Base-by-base conservation (phyloP, 2,113 vertebrate species). In the Melospiza melodia region DNA sequence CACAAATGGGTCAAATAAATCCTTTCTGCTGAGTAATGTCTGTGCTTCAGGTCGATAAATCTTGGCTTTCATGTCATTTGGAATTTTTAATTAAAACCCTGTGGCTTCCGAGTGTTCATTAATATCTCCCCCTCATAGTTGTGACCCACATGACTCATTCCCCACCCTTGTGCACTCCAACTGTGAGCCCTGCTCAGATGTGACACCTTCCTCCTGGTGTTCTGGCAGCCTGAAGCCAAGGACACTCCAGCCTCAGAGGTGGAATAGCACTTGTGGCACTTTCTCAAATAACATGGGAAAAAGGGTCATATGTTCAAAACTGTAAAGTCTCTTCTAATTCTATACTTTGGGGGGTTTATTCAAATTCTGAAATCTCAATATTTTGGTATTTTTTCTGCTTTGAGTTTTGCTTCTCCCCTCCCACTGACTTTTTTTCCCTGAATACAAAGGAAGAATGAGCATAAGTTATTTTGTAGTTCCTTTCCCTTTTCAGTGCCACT, bases 21-120 rank as follows among this genome's bases (percentile, higher is more conserved):
- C 30, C 39, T 78, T 88, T 77, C 62, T 82, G n/a, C 81, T 65
- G 75, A 81, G 44, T 41, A 90, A 83, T 75, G 62, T 49, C 90
- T 82, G 58, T 76, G 39, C 87, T 92, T 80, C 73, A 87, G 71
- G 82, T 65, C 73, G 24, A 67, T 48, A 69, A 71, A 65, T 87
- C 82, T 77, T 71, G 46, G 63, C 63, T 65, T 77, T 84, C 37
- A 12, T 72, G 55, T 68, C 27, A 62, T 83, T 76, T 73, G 69
- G 58, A 87, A 79, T 78, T 72, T 87, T 94, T 75, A 93, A 93
- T 89, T 92, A 74, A 95, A 94, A 73, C 31, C 41, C 65, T 23
- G 54, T 78, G 84, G 66, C 69, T 90, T 92, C 62, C 6, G 12
- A 27, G 43, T 6, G 27, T 55, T 95, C 39, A 67, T 91, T 83